phyloP scores from a whole-genome alignment of 2,797 vertebrate genomes.

The Pempheris klunzingeri region DNA sequence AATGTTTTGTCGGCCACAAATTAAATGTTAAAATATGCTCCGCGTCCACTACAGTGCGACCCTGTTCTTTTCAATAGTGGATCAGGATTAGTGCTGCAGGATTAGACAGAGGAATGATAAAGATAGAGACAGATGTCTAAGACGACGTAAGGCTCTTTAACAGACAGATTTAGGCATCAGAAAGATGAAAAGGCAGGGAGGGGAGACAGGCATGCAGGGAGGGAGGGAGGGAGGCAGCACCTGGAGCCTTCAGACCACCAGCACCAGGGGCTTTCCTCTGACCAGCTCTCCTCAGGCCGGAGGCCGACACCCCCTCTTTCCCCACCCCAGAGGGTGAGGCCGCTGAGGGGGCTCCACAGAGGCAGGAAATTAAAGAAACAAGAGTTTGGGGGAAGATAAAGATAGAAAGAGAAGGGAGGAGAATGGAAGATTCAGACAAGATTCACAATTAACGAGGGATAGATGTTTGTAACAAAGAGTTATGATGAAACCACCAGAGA shows the following conservation, averaged over 20 bases:
- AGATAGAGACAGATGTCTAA: slow-evolving; percentile 51
- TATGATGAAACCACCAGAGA: slow-evolving; percentile 54
- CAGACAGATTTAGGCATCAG: slow-evolving; percentile 38
- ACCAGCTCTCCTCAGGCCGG: slow-evolving; percentile 61
- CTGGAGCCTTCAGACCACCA: slow-evolving; percentile 72
- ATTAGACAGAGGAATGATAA: slow-evolving; percentile 49
- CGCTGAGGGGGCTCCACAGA: slow-evolving; percentile 48
- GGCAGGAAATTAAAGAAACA: slow-evolving; percentile 19
- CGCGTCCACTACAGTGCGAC: background rate
- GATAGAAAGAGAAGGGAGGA: slow-evolving; percentile 39
- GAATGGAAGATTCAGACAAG: slow-evolving; percentile 32
- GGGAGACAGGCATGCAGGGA: background rate
- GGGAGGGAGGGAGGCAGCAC: slow-evolving; percentile 57
- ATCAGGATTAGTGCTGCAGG: slow-evolving; percentile 40
- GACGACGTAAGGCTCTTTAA: slow-evolving; percentile 39
- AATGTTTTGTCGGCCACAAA: background rate
- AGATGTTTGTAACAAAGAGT: background rate
- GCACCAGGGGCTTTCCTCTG: slow-evolving; percentile 68
- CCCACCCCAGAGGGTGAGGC: slow-evolving; percentile 56
- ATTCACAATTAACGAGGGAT: background rate
- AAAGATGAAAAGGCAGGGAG: slow-evolving; percentile 21
- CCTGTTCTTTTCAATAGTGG: slow-evolving; percentile 15
- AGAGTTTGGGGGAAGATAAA: slow-evolving; percentile 23
- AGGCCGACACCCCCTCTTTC: slow-evolving; percentile 57
- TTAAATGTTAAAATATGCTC: slow-evolving; percentile 20